Conservation (phyloP, 2,888 invertebrate genomes). For the Carpatolechia fugitivella region DNA sequence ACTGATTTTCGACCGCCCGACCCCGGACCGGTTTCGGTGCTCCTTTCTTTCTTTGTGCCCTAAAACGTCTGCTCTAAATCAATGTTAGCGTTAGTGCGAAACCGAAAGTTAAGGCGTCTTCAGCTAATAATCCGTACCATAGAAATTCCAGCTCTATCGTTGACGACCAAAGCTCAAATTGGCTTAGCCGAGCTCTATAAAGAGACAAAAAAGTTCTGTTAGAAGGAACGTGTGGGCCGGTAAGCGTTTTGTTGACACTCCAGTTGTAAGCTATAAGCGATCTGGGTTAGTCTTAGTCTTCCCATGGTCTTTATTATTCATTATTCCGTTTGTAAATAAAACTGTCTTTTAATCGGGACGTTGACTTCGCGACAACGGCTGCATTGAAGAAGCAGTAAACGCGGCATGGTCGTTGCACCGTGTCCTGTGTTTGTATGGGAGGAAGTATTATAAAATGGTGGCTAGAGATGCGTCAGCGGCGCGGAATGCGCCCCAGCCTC, state of each 20-base stretch:
- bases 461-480: conserved; percentile 8
- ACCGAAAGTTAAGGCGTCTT: conserved; percentile 75
- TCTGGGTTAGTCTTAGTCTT: conserved; percentile 47
- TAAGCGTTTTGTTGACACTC: conserved; percentile 54
- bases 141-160: conserved; percentile 43
- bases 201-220: conserved; percentile 28
- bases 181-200: conserved; percentile 23
- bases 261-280: conserved; percentile 48
- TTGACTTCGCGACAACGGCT: conserved; percentile 60
- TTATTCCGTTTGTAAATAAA: conserved; percentile 76
- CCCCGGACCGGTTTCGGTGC: conserved; percentile 55
- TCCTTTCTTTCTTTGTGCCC: conserved; percentile 45
- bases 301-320: conserved; percentile 54
- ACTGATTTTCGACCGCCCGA: conserved; percentile 54
- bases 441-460: not conserved
- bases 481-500: conserved; percentile 10
- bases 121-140: conserved; percentile 41
- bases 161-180: conserved; percentile 27
- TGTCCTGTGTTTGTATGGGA: conserved; percentile 31
- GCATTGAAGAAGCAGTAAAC: conserved; percentile 53
- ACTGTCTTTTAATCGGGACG: conserved; percentile 74
- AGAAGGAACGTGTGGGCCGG: conserved; percentile 26
- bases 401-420: conserved; percentile 40
- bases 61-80: conserved; percentile 58
- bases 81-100: conserved; percentile 63